Evolutionary conservation across 2,797 vertebrate species (phyloP).

Genomic region (Macropodus opercularis): DNA sequence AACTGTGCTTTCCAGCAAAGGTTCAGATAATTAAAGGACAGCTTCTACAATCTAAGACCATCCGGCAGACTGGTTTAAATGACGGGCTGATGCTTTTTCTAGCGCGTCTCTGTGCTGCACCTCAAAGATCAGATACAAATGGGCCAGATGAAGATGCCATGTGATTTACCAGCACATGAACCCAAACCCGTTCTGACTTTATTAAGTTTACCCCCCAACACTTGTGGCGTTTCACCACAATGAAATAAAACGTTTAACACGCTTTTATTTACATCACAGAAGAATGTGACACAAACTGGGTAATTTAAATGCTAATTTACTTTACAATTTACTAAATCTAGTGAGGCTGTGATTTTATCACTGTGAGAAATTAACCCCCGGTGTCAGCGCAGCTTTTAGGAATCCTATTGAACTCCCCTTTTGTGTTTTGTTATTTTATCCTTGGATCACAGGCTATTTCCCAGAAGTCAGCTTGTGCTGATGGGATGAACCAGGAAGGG

Average conservation of each 20-base stretch:
- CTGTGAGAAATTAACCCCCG: conserved; percentile 7
- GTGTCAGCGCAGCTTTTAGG: conserved; percentile 14
- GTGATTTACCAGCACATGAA: conserved; percentile 29
- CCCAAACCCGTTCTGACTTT: conserved; percentile 4
- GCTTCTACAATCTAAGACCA: conserved; percentile 22
- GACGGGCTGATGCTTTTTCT: conserved; percentile 29
- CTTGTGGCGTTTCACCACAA: too few species aligned
- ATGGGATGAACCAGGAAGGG: conserved; percentile 64
- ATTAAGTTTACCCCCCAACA: conserved; percentile 31
- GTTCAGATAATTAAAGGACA: conserved; percentile 16
- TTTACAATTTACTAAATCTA: conserved; percentile 19
- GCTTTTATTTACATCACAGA: conserved; percentile 14
- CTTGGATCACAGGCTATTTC: conserved; percentile 66
- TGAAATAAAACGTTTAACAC: conserved; percentile 1
- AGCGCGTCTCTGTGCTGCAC: conserved; percentile 37
- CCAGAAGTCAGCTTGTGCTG: conserved; percentile 66
- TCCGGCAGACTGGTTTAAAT: conserved; percentile 24
- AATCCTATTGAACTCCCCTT: conserved; percentile 33
- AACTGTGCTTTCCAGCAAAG: conserved; percentile 13
- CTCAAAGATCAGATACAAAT: conserved; percentile 33
- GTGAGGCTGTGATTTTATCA: neutral
- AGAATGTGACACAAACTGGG: neutral
- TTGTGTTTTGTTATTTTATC: conserved; percentile 2
- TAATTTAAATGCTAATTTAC: conserved; percentile 19
- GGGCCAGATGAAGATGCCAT: conserved; percentile 43